Evolutionary conservation across 2,797 vertebrate species (phyloP).

Genomic region (Esox lucius): DNA sequence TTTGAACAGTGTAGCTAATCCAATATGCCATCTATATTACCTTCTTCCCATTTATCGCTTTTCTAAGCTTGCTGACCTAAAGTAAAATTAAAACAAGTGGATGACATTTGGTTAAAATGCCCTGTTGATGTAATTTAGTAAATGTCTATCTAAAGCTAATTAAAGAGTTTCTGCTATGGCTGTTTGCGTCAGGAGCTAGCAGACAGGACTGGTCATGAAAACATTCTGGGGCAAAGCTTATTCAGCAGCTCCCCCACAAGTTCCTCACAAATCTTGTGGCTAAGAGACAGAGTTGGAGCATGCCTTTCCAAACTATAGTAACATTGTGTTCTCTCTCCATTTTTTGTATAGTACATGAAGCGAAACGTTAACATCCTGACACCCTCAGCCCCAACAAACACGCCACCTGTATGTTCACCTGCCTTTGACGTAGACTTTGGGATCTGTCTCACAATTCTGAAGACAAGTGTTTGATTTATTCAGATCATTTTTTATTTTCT

Average conservation of each 20-base stretch:
- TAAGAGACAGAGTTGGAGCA: slow-evolving; percentile 14
- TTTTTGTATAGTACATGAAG: slow-evolving; percentile 22
- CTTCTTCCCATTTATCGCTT: no score
- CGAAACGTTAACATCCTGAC: slow-evolving; percentile 43
- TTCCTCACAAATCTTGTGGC: slow-evolving; percentile 16
- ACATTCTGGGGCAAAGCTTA: slow-evolving; percentile 6
- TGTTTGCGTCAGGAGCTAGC: slow-evolving; percentile 18
- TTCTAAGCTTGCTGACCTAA: no score
- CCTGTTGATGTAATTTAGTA: no score
- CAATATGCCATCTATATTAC: no score
- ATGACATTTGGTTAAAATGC: no score
- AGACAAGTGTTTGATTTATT: no score
- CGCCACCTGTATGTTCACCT: background rate
- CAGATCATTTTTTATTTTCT: no score
- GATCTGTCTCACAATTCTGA: background rate
- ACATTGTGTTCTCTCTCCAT: slow-evolving; percentile 27
- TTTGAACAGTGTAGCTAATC: no score
- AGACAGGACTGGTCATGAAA: slow-evolving; percentile 21
- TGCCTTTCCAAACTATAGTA: slow-evolving; percentile 33
- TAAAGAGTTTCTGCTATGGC: slow-evolving; percentile 21
- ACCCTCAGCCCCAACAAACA: background rate
- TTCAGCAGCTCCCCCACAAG: background rate
- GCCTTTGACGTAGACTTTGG: background rate
- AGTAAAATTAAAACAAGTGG: no score
- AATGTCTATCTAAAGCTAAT: background rate